Percentiles rank a stretch among this genome's conserved stretches.
Evolutionary conservation across 2,888 invertebrate species (phyloP).

Genomic region (Scotopteryx bipunctaria): DNA sequence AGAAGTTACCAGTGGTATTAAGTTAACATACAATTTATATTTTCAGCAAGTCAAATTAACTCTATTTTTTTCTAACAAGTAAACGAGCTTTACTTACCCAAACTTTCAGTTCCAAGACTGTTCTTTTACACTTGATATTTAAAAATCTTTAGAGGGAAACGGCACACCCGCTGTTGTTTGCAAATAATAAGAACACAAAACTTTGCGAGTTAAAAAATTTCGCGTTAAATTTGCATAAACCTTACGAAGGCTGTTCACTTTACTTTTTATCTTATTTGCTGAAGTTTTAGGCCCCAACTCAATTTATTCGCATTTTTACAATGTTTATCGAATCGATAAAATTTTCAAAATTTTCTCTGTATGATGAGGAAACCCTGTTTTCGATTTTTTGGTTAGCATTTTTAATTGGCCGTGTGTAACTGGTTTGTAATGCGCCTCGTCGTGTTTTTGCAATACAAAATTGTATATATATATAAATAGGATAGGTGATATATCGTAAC

Average conservation of each 20-base stretch:
- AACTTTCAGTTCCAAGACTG: not conserved
- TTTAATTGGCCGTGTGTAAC: too few relatives aligned
- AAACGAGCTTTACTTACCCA: not conserved
- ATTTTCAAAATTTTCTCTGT: slow-evolving; percentile 1
- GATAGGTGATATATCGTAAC: too few relatives aligned
- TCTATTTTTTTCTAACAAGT: too few relatives aligned
- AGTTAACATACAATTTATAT: too few relatives aligned
- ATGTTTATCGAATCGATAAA: slow-evolving; percentile 20
- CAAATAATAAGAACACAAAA: slow-evolving; percentile 74
- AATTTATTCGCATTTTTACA: slow-evolving; percentile 58
- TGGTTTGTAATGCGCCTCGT: too few relatives aligned
- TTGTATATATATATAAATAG: too few relatives aligned
- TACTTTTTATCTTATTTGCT: slow-evolving; percentile 67
- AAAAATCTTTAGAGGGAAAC: slow-evolving; percentile 52
- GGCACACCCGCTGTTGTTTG: slow-evolving; percentile 61
- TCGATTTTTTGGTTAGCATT: too few relatives aligned
- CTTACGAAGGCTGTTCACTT: slow-evolving; percentile 65
- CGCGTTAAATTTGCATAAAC: slow-evolving; percentile 78
- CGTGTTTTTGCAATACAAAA: too few relatives aligned
- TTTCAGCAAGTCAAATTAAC: too few relatives aligned
- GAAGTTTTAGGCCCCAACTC: slow-evolving; percentile 57
- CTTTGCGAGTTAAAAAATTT: slow-evolving; percentile 72
- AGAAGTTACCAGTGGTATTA: too few relatives aligned
- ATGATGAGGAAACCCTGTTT: too few relatives aligned
- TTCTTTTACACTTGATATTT: slow-evolving; percentile 32